A percentile compares a stretch with the other conserved stretches of the same genome.
phyloP scores from a whole-genome alignment of 2,888 invertebrate genomes.

The Ariolimax columbianus region DNA sequence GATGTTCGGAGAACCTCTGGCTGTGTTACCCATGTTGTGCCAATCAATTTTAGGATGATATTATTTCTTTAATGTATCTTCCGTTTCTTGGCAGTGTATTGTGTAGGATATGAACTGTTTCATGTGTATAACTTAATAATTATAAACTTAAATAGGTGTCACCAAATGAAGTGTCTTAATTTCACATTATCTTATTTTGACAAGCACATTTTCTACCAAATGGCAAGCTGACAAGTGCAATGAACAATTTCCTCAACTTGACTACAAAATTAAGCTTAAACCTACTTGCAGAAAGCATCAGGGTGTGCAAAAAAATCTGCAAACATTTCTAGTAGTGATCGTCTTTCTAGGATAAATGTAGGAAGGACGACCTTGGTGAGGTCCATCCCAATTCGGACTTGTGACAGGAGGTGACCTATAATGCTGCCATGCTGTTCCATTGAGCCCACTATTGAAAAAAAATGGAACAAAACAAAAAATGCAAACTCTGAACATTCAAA shows the following conservation, averaged over 20 bases:
- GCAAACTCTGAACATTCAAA: background rate
- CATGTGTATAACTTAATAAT: no score
- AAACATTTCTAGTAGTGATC: constrained; percentile 99
- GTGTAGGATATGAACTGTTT: no score
- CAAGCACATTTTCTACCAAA: no score
- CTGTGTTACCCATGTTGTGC: no score
- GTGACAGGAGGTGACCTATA: constrained; percentile 96
- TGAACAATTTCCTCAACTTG: background rate
- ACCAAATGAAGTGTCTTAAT: no score
- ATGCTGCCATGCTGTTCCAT: constrained; percentile 98
- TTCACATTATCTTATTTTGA: no score
- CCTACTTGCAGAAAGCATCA: constrained; percentile 92
- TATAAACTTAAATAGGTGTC: no score
- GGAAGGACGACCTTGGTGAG: constrained; percentile 98
- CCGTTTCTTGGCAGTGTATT: no score
- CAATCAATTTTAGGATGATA: no score
- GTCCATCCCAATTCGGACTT: constrained; percentile 99
- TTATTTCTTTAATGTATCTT: no score
- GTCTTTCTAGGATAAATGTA: constrained; percentile 97
- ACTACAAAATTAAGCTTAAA: constrained; percentile 10
- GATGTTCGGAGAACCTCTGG: no score
- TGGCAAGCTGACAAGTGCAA: background rate
- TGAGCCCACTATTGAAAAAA: constrained; percentile 84
- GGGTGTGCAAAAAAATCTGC: constrained; percentile 99
- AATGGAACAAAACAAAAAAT: background rate